Percentiles rank a stretch among this genome's conserved stretches.
phyloP scores from a whole-genome alignment of 2,113 vertebrate genomes.

The Phalacrocorax aristotelis region DNA sequence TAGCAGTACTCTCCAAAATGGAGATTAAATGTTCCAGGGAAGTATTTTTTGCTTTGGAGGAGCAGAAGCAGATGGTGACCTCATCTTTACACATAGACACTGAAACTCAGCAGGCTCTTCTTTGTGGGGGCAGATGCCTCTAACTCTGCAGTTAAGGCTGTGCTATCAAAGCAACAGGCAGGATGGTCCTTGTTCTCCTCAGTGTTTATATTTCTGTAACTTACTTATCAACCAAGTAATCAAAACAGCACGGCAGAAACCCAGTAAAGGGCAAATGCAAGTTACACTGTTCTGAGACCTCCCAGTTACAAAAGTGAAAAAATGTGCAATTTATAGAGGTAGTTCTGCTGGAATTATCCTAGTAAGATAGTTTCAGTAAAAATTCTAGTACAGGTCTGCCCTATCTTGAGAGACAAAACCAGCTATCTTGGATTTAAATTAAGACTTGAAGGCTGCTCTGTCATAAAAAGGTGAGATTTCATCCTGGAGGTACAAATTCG shows the following conservation, averaged over 20 bases:
- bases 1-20: background rate
- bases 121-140: background rate
- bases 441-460: background rate
- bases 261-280: background rate
- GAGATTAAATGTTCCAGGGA: background rate
- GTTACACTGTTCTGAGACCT: background rate
- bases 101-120: background rate
- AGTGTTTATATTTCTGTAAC: conserved; percentile 22
- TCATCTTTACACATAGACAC: background rate
- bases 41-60: background rate
- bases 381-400: background rate
- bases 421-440: background rate
- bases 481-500: background rate
- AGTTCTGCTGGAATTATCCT: background rate
- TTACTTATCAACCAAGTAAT: background rate
- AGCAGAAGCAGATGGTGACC: background rate
- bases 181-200: background rate
- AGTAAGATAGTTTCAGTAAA: background rate
- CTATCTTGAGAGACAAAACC: background rate
- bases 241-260: conserved; percentile 9
- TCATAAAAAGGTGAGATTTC: background rate
- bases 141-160: background rate
- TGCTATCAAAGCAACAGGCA: background rate
- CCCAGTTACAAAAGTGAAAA: background rate
- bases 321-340: background rate